A percentile compares a stretch with the other conserved stretches of the same genome.
phyloP scores from a whole-genome alignment of 2,797 vertebrate species.

The Hypotaenidia okinawae region DNA sequence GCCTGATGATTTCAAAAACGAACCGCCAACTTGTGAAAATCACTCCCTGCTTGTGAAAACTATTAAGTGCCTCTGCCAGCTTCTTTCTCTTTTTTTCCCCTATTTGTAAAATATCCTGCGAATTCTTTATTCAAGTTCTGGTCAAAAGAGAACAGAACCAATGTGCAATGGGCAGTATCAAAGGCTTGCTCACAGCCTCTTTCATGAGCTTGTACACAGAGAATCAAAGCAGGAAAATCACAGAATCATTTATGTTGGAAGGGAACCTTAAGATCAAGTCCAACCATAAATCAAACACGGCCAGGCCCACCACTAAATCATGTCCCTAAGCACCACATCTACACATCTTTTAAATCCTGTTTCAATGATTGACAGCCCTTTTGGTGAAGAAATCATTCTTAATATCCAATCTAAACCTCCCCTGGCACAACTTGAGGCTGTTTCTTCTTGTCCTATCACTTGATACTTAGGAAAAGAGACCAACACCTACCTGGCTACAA shows the following conservation, averaged over 20 bases:
- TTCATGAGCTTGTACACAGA: background rate
- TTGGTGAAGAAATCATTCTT: background rate
- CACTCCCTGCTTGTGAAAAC: background rate
- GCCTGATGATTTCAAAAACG: background rate
- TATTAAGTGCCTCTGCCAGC: background rate
- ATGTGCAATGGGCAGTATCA: background rate
- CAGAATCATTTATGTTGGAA: background rate
- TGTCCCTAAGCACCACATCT: background rate
- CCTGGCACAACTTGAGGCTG: background rate
- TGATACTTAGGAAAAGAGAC: background rate
- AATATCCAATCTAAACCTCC: background rate
- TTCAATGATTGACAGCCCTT: background rate
- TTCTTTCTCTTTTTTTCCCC: background rate
- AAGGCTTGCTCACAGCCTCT: background rate
- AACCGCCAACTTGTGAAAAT: background rate
- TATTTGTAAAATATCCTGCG: background rate
- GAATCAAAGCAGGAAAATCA: background rate
- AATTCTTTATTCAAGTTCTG: background rate
- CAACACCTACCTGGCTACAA: background rate
- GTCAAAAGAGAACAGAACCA: background rate
- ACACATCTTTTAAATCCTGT: background rate
- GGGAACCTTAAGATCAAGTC: background rate
- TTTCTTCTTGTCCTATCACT: background rate
- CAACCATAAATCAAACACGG: background rate
- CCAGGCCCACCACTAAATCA: background rate